Evolutionary conservation across 1,140 invertebrate genomes (phyloP).

Genomic region (Papilio xuthus): DNA sequence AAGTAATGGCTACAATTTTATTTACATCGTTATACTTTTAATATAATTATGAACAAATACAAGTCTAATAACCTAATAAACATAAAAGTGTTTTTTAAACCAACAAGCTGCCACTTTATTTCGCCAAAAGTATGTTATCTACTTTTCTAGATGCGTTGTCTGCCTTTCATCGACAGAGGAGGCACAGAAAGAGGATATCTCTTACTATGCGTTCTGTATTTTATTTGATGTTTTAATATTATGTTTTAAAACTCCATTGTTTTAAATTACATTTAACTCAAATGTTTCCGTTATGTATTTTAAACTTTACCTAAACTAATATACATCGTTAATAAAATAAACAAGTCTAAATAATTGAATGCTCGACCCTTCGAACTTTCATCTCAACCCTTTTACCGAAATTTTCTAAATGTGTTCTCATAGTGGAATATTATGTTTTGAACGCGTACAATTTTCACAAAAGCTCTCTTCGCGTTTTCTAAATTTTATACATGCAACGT

Average conservation of each 20-base stretch:
- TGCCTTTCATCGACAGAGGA: too few species aligned
- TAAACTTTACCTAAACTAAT: constrained; percentile 23
- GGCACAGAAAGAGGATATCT: too few species aligned
- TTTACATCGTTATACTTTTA: too few species aligned
- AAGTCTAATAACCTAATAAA: too few species aligned
- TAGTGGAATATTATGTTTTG: constrained; percentile 22
- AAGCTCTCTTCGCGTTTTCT: constrained; percentile 8
- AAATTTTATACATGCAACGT: neutral
- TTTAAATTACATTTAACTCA: neutral
- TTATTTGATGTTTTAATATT: neutral
- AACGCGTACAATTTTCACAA: constrained; percentile 25
- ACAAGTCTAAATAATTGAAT: constrained; percentile 37
- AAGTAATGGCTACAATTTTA: too few species aligned
- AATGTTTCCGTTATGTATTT: neutral
- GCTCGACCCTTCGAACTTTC: constrained; percentile 30
- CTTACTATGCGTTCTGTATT: neutral
- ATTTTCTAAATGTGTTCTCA: constrained; percentile 34
- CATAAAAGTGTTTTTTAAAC: too few species aligned
- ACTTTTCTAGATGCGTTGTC: too few species aligned
- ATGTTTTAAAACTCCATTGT: neutral
- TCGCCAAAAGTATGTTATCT: too few species aligned
- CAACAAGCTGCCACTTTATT: too few species aligned
- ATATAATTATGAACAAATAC: too few species aligned
- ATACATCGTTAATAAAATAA: constrained; percentile 34
- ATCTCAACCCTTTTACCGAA: constrained; percentile 33